Conservation (phyloP, 2,888 invertebrate species). For the Pristionchus entomophagus region DNA sequence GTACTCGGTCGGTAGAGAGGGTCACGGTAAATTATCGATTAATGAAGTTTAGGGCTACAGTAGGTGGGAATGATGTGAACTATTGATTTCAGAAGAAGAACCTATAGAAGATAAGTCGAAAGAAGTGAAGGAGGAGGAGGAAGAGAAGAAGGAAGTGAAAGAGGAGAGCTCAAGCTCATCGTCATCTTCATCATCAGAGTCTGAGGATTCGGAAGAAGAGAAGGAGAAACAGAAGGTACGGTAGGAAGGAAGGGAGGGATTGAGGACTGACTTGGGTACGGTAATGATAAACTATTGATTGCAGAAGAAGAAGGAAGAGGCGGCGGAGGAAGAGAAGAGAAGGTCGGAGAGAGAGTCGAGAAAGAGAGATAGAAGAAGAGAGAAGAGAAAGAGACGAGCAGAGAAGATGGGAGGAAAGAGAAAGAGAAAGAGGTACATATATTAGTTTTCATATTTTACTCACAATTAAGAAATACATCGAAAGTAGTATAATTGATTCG, state of each 20-base stretch:
- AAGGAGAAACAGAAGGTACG: constrained; percentile 52
- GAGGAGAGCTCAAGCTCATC: constrained; percentile 31
- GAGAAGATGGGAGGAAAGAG: constrained; percentile 66
- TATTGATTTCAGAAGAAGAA: background rate
- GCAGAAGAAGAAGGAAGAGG: constrained; percentile 52
- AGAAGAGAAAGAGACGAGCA: constrained; percentile 68
- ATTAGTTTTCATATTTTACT: background rate
- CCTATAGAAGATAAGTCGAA: background rate
- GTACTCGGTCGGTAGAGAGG: no score
- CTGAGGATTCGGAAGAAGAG: constrained; percentile 49
- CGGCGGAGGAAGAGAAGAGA: constrained; percentile 53
- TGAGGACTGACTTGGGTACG: background rate
- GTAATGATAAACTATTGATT: constrained; percentile 35
- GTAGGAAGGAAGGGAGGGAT: constrained; percentile 36
- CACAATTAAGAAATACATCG: no score
- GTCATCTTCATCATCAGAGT: background rate
- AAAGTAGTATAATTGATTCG: no score
- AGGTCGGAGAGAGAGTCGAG: constrained; percentile 56
- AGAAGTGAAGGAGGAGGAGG: constrained; percentile 49
- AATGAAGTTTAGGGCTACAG: no score
- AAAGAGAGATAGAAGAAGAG: constrained; percentile 66
- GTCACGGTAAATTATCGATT: no score
- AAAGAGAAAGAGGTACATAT: constrained; percentile 47
- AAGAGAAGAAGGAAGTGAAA: constrained; percentile 16
- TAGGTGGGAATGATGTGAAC: no score